Conservation (phyloP, 2,797 vertebrate species). For the Danio albolineatus region DNA sequence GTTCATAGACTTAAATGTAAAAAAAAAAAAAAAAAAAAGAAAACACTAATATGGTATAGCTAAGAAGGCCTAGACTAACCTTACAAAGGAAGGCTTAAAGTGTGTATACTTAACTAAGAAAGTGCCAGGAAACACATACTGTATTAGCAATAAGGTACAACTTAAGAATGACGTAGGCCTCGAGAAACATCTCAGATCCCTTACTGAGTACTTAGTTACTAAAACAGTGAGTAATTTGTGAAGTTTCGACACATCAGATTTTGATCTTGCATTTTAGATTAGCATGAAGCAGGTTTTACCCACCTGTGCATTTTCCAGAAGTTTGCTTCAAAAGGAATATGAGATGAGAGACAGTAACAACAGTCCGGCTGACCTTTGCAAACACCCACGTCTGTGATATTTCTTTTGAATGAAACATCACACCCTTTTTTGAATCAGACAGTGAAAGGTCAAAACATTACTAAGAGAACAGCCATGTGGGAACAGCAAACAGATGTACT, state of each 20-base stretch:
- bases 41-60: too few relatives aligned
- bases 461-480: conserved; percentile 10
- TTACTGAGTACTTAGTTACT: too few relatives aligned
- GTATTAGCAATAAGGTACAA: too few relatives aligned
- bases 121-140: too few relatives aligned
- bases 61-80: too few relatives aligned
- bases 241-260: not conserved
- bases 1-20: too few relatives aligned
- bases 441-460: conserved; percentile 42
- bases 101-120: too few relatives aligned
- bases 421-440: conserved; percentile 22
- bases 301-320: conserved; percentile 22
- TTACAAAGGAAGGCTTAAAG: too few relatives aligned
- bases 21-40: too few relatives aligned
- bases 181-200: not conserved
- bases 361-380: conserved; percentile 34
- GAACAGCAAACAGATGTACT: conserved; percentile 35
- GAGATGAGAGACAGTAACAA: conserved; percentile 8
- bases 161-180: too few relatives aligned
- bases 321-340: conserved; percentile 9
- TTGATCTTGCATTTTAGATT: not conserved
- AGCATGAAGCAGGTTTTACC: not conserved
- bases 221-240: not conserved
- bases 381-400: conserved; percentile 25
- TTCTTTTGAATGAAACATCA: conserved; percentile 42